Conservation (phyloP, 1,140 invertebrate genomes). For the Phocides pigmalion region DNA sequence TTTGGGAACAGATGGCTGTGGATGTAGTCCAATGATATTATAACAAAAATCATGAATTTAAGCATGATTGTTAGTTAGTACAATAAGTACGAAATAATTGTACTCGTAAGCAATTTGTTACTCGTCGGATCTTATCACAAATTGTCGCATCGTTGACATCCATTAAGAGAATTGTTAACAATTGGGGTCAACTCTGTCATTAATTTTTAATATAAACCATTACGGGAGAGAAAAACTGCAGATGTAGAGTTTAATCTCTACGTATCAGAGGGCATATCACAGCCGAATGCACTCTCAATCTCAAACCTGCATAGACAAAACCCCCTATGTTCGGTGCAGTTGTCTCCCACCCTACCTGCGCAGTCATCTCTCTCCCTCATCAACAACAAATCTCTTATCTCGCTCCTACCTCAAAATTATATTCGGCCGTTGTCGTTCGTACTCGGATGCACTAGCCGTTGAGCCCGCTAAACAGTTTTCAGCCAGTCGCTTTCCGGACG, state of each 20-base stretch:
- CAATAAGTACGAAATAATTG: slow-evolving; percentile 4
- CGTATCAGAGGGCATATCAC: slow-evolving; percentile 40
- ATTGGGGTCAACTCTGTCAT: slow-evolving; percentile 59
- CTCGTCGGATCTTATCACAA: slow-evolving; percentile 47
- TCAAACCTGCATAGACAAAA: slow-evolving; percentile 69
- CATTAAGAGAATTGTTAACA: slow-evolving; percentile 59
- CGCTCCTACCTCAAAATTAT: slow-evolving; percentile 67
- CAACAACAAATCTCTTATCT: slow-evolving; percentile 48
- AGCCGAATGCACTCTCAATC: slow-evolving; percentile 65
- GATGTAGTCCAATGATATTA: too few relatives aligned
- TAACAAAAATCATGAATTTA: too few relatives aligned
- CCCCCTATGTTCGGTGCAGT: slow-evolving; percentile 57
- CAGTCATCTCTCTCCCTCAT: slow-evolving; percentile 50
- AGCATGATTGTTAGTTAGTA: too few relatives aligned
- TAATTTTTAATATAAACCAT: slow-evolving; percentile 48
- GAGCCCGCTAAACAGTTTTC: slow-evolving; percentile 67
- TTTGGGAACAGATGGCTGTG: too few relatives aligned
- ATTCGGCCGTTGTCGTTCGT: slow-evolving; percentile 75
- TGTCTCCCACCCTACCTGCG: slow-evolving; percentile 68
- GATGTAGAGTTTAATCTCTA: background rate
- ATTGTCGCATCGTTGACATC: slow-evolving; percentile 55
- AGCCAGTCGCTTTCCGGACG: slow-evolving; percentile 70
- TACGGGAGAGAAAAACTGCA: background rate
- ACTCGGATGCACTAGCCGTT: slow-evolving; percentile 76
- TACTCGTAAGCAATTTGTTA: slow-evolving; percentile 36